Evolutionary conservation across 2,113 vertebrate species (phyloP).

Genomic region (Rhynchomys soricoides): DNA sequence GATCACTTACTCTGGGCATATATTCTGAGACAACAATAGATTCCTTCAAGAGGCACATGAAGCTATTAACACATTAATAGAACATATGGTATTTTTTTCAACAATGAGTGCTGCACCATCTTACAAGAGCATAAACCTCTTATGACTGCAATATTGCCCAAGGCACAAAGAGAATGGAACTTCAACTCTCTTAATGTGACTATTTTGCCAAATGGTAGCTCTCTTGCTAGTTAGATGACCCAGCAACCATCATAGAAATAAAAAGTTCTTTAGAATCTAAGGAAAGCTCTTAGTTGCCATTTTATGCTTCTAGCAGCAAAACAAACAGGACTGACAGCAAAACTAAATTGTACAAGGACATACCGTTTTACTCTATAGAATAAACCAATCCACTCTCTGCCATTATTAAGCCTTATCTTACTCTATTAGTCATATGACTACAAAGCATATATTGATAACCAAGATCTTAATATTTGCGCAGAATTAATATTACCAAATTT

Average conservation of each 20-base stretch:
- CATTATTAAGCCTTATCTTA: not conserved
- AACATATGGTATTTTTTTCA: not conserved
- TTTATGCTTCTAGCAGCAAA: constrained; percentile 44
- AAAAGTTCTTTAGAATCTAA: constrained; percentile 21
- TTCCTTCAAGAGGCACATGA: not conserved
- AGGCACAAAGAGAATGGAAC: not conserved
- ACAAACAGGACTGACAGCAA: not conserved
- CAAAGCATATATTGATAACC: not conserved
- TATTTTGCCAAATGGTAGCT: constrained; percentile 31
- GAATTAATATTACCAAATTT: constrained; percentile 16
- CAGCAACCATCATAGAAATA: not conserved
- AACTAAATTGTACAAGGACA: constrained; percentile 33
- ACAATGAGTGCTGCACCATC: not conserved
- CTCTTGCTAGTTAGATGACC: not conserved
- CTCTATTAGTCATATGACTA: not conserved
- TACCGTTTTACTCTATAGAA: constrained; percentile 18
- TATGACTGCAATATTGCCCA: not conserved
- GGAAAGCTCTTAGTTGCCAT: not conserved
- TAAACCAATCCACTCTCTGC: not conserved
- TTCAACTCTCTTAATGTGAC: not conserved
- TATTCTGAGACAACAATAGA: not conserved
- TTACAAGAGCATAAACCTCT: constrained; percentile 36
- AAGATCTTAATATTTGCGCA: not conserved
- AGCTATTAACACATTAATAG: constrained; percentile 13
- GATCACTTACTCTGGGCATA: not conserved